Evolutionary conservation across 2,888 invertebrate species (phyloP), one percentile per base, ranked within the genome.

Genomic region (Caenorhabditis japonica): DNA sequence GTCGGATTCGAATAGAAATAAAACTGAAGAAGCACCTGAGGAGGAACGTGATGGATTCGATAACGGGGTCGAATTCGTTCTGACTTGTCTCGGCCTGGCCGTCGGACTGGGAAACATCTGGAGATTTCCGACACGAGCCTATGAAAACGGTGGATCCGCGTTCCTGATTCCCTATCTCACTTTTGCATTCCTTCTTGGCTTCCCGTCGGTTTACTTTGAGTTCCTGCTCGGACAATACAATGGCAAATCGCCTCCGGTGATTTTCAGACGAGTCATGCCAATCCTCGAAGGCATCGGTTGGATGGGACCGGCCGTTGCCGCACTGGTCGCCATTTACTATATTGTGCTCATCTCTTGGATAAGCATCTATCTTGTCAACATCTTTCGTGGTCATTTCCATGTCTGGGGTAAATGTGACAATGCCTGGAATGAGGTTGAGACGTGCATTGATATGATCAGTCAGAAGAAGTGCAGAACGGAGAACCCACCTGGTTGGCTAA

Each of bases 281-380:
- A 44, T 59, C 17, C 15, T 59, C 12, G 56, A 68, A 38, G 62
- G 62, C 0, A 33, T 33, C 19, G 47, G 47, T 17, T 49, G 47
- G 47, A 43, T 94, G 70, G 94, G 94, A 88, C 94, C 95, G 77
- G 92, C 95, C 88, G 93, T 95, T 88, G 94, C 95, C 80, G 94
- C 95, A 90, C 90, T 56, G n/a, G 74, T 82, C 17, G 74, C 82
- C 5, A 71, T 85, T 38, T 85, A 82, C 73, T 85, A 85, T 76
- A 83, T 81, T 51, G 78, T 83, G 33, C 78, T 85, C 60, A 76
- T 85, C 17, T 79, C 81, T 5, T 85, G 83, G 85, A 69, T 77
- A 21, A 58, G 76, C 17, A 56, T 85, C 25, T 85, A 85, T 60
- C 36, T 80, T 23, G 17, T 69, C 5, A 68, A 68, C 53, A 61